Evolutionary conservation across 2,888 invertebrate species (phyloP), one percentile per base, ranked within the genome.

Genomic region (Leptogaster cylindrica): DNA sequence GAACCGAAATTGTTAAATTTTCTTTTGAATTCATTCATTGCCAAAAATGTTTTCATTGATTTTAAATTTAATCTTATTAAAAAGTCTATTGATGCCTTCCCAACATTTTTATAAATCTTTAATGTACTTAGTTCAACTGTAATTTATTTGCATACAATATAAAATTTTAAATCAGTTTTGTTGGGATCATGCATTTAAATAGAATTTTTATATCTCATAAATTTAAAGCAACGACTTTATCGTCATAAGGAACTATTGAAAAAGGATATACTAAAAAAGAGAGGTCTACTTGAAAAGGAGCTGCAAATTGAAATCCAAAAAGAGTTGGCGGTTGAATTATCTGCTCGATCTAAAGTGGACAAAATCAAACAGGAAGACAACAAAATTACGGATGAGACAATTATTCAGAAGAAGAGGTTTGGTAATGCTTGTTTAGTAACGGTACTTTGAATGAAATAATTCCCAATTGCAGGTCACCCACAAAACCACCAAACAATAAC

Each of bases 211-310:
- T 69, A 12, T 64, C 64, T 69, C 50, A 65, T 69, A 67, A 69
- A 86, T 73, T 85, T 91, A 70, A 89, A 91, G 77, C 88, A 90
- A 77, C 83, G 91, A 36, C 84, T 95, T 18, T 89, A 90, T 79
- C 88, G 92, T 74, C 95, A 96, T 75, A 96, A 95, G 77, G 96
- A 96, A 79, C 83, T 91, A 73, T 86, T 97, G 51, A 95, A 95
- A 80, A 95, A 93, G 77, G 95, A 95, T 75, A 97, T 97, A 71
- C 86, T 95, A 70, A 91, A 94, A 76, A 96, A 96, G 77, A 84
- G 97, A 72, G 92, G 92, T 1, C 82, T 93, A 12, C 86, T 97
- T 66, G 95, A 95, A 77, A 92, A 93, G 74, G 93, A 93, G 78
- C 84, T 97, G 67, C 92, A 93, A 75, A 89, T 90, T 71, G 93